phyloP scores from a whole-genome alignment of 2,797 vertebrate genomes.

The Micromesistius poutassou region DNA sequence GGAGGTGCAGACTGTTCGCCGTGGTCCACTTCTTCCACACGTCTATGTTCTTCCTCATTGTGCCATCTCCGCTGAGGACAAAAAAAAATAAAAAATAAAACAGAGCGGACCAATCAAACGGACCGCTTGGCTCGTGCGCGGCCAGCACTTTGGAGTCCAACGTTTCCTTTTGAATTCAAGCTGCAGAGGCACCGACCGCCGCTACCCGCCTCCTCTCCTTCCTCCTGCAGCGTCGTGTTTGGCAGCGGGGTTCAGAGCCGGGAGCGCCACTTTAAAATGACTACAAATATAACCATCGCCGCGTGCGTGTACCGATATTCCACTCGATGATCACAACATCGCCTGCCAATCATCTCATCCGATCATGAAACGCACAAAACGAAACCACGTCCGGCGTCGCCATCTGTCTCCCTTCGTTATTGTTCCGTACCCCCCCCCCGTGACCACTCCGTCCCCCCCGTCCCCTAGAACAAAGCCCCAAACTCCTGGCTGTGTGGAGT shows the following conservation, averaged over 20 bases:
- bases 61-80: conserved; percentile 88
- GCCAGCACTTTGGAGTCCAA: neutral
- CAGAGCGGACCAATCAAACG: conserved; percentile 33
- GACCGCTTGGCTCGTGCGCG: neutral
- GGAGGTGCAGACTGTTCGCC: conserved; percentile 92
- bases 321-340: neutral
- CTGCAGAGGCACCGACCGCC: neutral
- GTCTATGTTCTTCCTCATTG: conserved; percentile 97
- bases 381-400: neutral
- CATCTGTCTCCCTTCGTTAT: conserved; percentile 13
- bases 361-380: neutral
- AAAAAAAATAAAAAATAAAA: conserved; percentile 10
- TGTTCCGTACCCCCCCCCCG: neutral
- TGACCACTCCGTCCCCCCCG: neutral
- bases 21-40: conserved; percentile 99
- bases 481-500: neutral
- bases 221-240: conserved; percentile 34
- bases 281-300: neutral
- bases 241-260: conserved; percentile 38
- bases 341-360: conserved; percentile 1
- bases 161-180: neutral
- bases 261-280: conserved; percentile 17
- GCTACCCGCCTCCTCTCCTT: conserved; percentile 7
- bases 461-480: neutral
- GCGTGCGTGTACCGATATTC: neutral